Conservation (phyloP, 1,140 invertebrate genomes). For the Conus ventricosus region DNA sequence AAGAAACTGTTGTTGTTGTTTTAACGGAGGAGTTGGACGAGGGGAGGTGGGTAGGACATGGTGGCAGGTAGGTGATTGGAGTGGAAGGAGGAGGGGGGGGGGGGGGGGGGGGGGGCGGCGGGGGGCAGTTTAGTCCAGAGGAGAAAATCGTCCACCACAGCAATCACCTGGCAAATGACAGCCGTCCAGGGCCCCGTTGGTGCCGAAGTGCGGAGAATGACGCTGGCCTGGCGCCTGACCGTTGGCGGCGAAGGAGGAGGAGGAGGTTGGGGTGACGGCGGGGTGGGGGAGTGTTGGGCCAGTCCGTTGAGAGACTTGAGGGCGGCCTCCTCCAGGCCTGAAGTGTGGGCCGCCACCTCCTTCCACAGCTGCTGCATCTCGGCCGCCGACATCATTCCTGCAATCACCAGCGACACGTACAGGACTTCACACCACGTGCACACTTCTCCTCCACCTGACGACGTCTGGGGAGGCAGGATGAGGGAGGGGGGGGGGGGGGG, state of each 20-base stretch:
- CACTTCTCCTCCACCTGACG: too few species aligned
- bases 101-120: too few species aligned
- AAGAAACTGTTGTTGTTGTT: too few species aligned
- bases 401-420: background rate
- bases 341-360: constrained; percentile 66
- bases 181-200: constrained; percentile 40
- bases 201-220: constrained; percentile 24
- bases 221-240: constrained; percentile 17
- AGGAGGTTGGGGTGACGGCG: constrained; percentile 14
- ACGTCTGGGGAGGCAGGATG: background rate
- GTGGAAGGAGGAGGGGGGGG: too few species aligned
- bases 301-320: constrained; percentile 64
- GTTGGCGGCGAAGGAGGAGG: constrained; percentile 35
- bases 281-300: constrained; percentile 42
- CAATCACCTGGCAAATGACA: constrained; percentile 48
- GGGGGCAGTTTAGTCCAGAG: too few species aligned
- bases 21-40: too few species aligned
- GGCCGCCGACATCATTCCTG: constrained; percentile 69
- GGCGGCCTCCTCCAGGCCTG: constrained; percentile 55
- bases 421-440: background rate
- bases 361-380: constrained; percentile 76
- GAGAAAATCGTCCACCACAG: background rate
- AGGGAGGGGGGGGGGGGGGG: background rate
- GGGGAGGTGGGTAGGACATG: too few species aligned
- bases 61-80: too few species aligned